Evolutionary conservation across 2,797 vertebrate genomes (phyloP), one percentile per base, ranked within the genome.

Genomic region (Halcyon smyrnensis): DNA sequence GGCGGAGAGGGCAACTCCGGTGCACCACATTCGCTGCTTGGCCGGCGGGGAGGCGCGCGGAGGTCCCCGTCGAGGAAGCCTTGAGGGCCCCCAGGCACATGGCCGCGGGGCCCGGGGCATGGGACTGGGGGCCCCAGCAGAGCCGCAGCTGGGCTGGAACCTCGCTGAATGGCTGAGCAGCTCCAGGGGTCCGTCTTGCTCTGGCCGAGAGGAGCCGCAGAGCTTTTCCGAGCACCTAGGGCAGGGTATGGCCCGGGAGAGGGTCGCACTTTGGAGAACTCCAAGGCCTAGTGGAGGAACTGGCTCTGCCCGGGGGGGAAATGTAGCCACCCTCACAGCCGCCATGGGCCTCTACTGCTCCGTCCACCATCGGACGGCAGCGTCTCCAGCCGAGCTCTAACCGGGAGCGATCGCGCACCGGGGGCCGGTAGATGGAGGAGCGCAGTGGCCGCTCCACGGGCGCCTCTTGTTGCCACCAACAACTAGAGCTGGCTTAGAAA

Each of bases 351-450:
- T 21, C 60, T 30, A 1, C 15, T 5, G 57, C 60, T 37, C 25
- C 6, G 5, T 11, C 25, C 2, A 1, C 18, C 7, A 18, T 34
- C 15, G 7, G 68, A 34, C 15, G 6, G 25, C 21, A 0, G 2
- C 1, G 36, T 17, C 14, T 19, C 17, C 4, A 14, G 24, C 19
- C 18, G 3, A 39, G 54, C 28, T 48, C 18, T 70, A 32, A 39
- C n/a, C 56, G 0, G 23, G 62, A 30, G 19, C 30, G 28, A 20
- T 19, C 8, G 1, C 6, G 1, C 12, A 7, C 3, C 7, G 0
- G 48, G 41, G 36, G 25, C 18, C 12, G 3, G 27, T 41, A 28
- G 36, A 20, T 36, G 75, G 10, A 34, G 71, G 32, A 51, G 17
- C 8, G 0, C 3, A 6, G 51, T 11, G 53, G 24, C 36, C 1